Evolutionary conservation across 1,140 invertebrate species (phyloP), one percentile per base, ranked within the genome.

Genomic region (Zaprionus vittiger): DNA sequence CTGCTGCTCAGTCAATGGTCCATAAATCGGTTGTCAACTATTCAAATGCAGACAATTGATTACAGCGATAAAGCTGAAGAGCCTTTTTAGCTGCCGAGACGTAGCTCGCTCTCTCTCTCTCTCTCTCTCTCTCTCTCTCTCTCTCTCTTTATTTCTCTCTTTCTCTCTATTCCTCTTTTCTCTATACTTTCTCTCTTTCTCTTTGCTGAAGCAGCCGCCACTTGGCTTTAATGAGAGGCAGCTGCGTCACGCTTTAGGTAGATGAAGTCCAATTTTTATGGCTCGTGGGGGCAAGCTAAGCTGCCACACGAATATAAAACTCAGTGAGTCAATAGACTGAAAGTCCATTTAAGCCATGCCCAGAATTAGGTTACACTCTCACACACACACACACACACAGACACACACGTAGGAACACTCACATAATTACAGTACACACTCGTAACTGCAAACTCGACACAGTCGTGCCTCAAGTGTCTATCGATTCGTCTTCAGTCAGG

Each of bases 21-120:
- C 86, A 90, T 90, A 90, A 90, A 90, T 90, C 85, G 86, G 76
- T 90, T 90, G 85, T 91, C 85, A 90, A 90, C 85, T 90, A 90
- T 90, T 90, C 85, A 90, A 90, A 90, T 90, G 85, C 85, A 90
- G 85, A 90, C 85, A 90, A 90, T 90, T 90, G 85, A 90, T 90
- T 90, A 90, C 85, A 81, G 85, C 85, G 85, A 89, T 89, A 89
- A 89, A 89, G 84, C 79, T 89, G 84, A 89, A 90, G 84, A 84
- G 84, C 81, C 84, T 89, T 87, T 87, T 87, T 64, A 77, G 68
- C 62, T 49, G 41, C 56, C 15, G n/a, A 52, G 26, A 20, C 61
- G 6, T 7, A 31, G 28, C 7, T 31, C 1, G 7, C 6, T 41
- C 20, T 41, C 37, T 26, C 20, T 14, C 47, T 28, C 28, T 28